phyloP scores from a whole-genome alignment of 2,797 vertebrate species.

The Pelodytes ibericus region DNA sequence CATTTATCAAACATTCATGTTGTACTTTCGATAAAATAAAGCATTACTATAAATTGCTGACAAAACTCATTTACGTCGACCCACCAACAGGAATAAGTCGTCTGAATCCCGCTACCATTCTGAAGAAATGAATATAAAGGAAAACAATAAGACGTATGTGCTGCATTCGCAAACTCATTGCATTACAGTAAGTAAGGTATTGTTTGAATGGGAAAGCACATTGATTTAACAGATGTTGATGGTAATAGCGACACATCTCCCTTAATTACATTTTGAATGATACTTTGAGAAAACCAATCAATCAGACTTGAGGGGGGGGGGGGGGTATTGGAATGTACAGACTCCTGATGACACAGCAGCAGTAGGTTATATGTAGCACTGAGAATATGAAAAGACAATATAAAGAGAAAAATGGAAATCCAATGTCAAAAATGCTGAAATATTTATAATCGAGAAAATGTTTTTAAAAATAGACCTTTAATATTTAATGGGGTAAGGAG shows the following conservation, averaged over 20 bases:
- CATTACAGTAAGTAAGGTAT: slow-evolving; percentile 4
- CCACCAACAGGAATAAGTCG: slow-evolving; percentile 6
- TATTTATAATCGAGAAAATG: too few relatives aligned
- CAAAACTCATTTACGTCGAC: slow-evolving; percentile 28
- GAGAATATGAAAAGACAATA: too few relatives aligned
- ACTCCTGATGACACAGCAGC: background rate
- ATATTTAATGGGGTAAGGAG: too few relatives aligned
- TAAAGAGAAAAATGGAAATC: too few relatives aligned
- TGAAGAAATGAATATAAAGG: slow-evolving; percentile 11
- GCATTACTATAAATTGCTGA: slow-evolving; percentile 43
- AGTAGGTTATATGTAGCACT: too few relatives aligned
- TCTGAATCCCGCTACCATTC: slow-evolving; percentile 9
- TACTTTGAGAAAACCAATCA: background rate
- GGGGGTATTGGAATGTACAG: background rate
- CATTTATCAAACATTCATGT: slow-evolving; percentile 47
- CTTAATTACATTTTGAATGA: slow-evolving; percentile 8
- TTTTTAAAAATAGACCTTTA: too few relatives aligned
- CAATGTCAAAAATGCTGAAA: too few relatives aligned
- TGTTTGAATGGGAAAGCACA: background rate
- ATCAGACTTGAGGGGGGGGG: too few relatives aligned
- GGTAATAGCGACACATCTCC: background rate
- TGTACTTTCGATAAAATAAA: slow-evolving; percentile 49
- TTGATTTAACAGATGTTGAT: background rate
- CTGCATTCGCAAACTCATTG: background rate
- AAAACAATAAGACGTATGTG: background rate